phyloP scores from a whole-genome alignment of 2,113 vertebrate species.

The Tautogolabrus adspersus region DNA sequence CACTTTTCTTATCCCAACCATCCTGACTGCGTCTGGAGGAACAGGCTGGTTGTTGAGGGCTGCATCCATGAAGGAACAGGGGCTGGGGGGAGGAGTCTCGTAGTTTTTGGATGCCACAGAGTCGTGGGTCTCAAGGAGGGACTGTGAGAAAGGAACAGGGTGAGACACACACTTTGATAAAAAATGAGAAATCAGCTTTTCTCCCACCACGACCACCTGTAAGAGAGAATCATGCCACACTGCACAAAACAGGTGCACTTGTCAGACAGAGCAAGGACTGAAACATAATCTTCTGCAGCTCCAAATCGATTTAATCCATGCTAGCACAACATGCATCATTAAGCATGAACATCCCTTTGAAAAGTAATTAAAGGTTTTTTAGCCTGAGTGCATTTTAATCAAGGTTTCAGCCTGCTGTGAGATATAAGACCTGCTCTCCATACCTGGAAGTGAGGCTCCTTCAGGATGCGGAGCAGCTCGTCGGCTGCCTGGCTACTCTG shows the following conservation, averaged over 20 bases:
- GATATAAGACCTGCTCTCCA: neutral
- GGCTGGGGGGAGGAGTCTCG: conserved; percentile 92
- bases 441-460: conserved; percentile 97
- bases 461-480: conserved; percentile 90
- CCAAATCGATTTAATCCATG: conserved; percentile 42
- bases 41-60: conserved; percentile 91
- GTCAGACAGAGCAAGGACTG: neutral
- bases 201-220: neutral
- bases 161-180: neutral
- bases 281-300: neutral
- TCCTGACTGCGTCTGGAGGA: conserved; percentile 93
- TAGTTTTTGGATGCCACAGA: conserved; percentile 96
- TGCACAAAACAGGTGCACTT: neutral
- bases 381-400: conserved; percentile 14
- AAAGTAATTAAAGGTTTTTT: conserved; percentile 19
- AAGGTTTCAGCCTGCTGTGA: neutral
- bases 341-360: conserved; percentile 26
- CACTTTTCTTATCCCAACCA: conserved; percentile 96
- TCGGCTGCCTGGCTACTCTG: conserved; percentile 84
- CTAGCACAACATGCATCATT: conserved; percentile 17
- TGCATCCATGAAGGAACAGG: conserved; percentile 89
- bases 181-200: neutral
- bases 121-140: conserved; percentile 95
- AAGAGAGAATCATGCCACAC: neutral
- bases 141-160: conserved; percentile 77